Base-by-base conservation (phyloP, 2,888 invertebrate genomes). In the Apodemia hepburni region DNA sequence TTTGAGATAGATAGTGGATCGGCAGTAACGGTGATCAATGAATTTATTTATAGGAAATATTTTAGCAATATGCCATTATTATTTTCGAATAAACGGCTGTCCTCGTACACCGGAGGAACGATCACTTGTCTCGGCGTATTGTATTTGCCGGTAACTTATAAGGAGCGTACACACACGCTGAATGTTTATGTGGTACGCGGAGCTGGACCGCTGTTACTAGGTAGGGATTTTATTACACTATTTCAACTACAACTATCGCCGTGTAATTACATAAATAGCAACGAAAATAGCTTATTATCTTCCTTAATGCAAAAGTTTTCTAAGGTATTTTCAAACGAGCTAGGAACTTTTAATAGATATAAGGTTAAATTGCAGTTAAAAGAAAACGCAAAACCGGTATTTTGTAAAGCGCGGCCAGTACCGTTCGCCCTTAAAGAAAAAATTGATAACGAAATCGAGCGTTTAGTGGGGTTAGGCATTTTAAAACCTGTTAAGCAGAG, bases 321-420 rank as follows among this genome's bases (percentile, higher is more conserved):
- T 0, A 27, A 57, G 3, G 29, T 61, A 0, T 61, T 38, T 38
- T n/a, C 58, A 0, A 12, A 35, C 12, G 47, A 54, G 29, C 22
- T 63, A 27, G 61, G 60, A 18, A 27, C 29, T 9, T 64, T 63
- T 51, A 58, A 64, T 33, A 58, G 60, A 18, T 66, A 60, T 18
- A 59, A 65, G 47, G 60, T 68, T 9, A 64, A 69, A 22, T 64
- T 69, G 18, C 38, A 58, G 12, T 62, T 70, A n/a, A 69, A 66
- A 59, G 61, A 64, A 22, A 60, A 68, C 22, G 65, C 64, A 7
- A 67, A 68, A 17, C 67, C 69, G n/a, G 58, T 69, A 51, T 69
- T 69, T 58, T 66, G 62, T 22, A 68, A 69, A 22, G 63, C 67
- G 9, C 65, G 66, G 0, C 61, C 68, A 0, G 47, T 65, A 9